Evolutionary conservation across 2,888 invertebrate species (phyloP), one percentile per base, ranked within the genome.

Genomic region (Calliopum simillimum): DNA sequence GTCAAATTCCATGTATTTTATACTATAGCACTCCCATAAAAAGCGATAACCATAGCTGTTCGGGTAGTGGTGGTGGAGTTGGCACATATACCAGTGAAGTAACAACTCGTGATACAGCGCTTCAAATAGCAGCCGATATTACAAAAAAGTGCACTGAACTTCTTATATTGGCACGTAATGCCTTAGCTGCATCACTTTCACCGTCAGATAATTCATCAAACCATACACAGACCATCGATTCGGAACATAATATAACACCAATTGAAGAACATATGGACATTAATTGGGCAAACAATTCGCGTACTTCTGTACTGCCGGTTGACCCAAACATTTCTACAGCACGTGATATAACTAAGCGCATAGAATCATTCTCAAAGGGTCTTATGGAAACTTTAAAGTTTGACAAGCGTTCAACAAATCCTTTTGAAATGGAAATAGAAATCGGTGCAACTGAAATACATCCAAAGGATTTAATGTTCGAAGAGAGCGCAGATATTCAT

Each of bases 1-100:
- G 99, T 12, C 99, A 99, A 88, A 92, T 99, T 80, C 98, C 99
- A 0, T 93, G 94, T 80, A 90, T 99, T 61, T 88, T 98, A 16
- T 99, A 98, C 82, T 86, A 85, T 56, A 86, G 86, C 68, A 84
- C 85, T 14, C 86, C 86, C 1, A 71, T 85, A 1, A 86, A 85
- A 49, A 80, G 76, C 55, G 85, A 86, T 53, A 72, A 76, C 5
- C 73, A 79, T 53, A 68, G 73, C 3, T 41, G 65, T 11, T 21
- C 46, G 2, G 56, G 25, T 2, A n/a, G 59, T 56, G 21, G 63
- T 16, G 21, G 47, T 8, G 59, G 43, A n/a, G 68, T 69, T 51
- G 61, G 66, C 13, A 23, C 53, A 4, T 78, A 79, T 5, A 74
- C 79, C 3, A 83, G 78, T 59, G 86, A 86, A 76, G 78, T 84